Evolutionary conservation across 2,888 invertebrate species (phyloP), one percentile per base, ranked within the genome.

Genomic region (Andrena haemorrhoa): DNA sequence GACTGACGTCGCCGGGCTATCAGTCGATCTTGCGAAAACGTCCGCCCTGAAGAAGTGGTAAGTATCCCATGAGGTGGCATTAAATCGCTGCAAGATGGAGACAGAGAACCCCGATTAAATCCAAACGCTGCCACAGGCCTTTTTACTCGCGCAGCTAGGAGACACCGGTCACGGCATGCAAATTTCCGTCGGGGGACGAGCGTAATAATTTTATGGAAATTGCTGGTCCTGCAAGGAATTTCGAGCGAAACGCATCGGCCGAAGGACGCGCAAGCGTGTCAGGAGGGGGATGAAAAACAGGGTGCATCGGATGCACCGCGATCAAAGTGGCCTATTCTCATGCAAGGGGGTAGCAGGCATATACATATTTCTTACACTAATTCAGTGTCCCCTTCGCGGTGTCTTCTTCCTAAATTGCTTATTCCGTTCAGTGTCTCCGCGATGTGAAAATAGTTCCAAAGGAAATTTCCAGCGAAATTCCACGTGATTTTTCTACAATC

Each of bases 191-290:
- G 47, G 33, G 63, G 71, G 63, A 72, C 71, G 78, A 84, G 79
- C 73, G 83, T 89, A 88, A 89, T 89, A 89, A 89, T 88, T 88
- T 88, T 86, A 88, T 88, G 88, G 87, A 87, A 88, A 88, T 88
- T 86, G 66, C 60, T 68, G 66, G 75, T 61, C 73, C 65, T 75
- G 77, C 73, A 81, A 81, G 71, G 86, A 83, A 83, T 85, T 86
- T 85, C 66, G 79, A 65, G 68, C 69, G 75, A 68, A 75, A 61
- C 63, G 70, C 69, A 51, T 64, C 72, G 76, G 58, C 51, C 20
- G 41, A 35, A 35, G 29, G 60, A 75, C 69, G 64, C 65, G 58
- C 10, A 23, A 41, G 72, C 63, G 53, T n/a, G 73, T 71, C 26
- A 63, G 64, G n/a, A 72, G 65, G n/a, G n/a, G 33, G 49, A 33